Base-by-base conservation (phyloP, 2,113 vertebrate genomes). In the Petromus typicus region DNA sequence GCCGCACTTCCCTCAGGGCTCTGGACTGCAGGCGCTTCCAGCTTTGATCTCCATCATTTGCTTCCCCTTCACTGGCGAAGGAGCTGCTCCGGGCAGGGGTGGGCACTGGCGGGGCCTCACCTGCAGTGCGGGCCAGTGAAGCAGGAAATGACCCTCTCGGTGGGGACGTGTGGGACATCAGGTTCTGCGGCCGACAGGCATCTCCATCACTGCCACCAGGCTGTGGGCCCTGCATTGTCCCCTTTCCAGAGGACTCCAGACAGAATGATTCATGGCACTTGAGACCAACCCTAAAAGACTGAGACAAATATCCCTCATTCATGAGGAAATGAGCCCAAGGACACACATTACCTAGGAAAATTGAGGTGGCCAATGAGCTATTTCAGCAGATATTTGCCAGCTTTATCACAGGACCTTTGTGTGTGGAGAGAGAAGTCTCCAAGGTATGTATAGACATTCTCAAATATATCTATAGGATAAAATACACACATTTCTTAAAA, bases 291-390 rank as follows among this genome's bases (percentile, higher is more conserved):
- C 71, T 84, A 80, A 69, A 88, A 91, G 76, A 95, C 80, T 9
- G 51, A 97, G 96, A 96, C 89, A 97, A 96, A 97, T 97, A 75
- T 75, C 56, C 84, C 93, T 93, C 92, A 48, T 96, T 97, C 95
- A 5, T 63, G 61, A 75, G 45, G 66, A 97, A 96, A 73, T 48
- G 91, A 88, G 89, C 87, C 93, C 66, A 57, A 3, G 94, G 94
- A 82, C 91, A 93, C 89, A 92, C 37, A 89, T 96, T 85, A 93
- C 56, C 85, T 67, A 75, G 86, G 94, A 95, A 95, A 97, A 96
- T 94, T 95, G 96, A 93, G 95, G 61, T 80, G 67, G 69, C 91
- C 87, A 89, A 88, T 71, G 86, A 91, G 71, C 89, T 92, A 56
- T 81, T 96, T 89, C 37, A 0, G 71, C 67, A 57, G 85, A 51